Evolutionary conservation across 1,140 invertebrate genomes (phyloP), one percentile per base, ranked within the genome.

Genomic region (Drosophila eugracilis): DNA sequence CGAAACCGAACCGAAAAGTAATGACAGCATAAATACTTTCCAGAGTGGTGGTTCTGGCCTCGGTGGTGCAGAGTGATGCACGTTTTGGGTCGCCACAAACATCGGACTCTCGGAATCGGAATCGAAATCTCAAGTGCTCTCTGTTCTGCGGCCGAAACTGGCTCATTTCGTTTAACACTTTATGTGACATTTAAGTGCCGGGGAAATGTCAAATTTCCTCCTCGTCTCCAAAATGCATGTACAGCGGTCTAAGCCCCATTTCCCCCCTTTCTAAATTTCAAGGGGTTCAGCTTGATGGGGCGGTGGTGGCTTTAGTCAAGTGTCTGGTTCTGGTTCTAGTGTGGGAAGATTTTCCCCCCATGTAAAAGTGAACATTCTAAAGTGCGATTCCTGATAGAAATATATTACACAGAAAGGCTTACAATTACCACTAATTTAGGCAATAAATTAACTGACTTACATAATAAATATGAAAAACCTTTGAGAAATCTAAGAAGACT

Each of bases 141-240:
- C 79, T 74, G 75, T 71, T 62, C 65, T 78, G 80, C 58, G 66
- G 79, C 48, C 58, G 77, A 57, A 78, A 60, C 60, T 75, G 73
- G 70, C 78, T 71, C 81, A 88, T 86, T 86, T 88, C 81, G 85
- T 86, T 86, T 86, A 88, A 86, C 81, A 88, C 81, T 86, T 86
- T 86, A 86, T 86, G 81, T 86, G 81, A 86, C 81, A 86, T 57
- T 83, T 86, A 75, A 86, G 81, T 83, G 81, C 76, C 73, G 74
- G 73, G 77, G 71, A 78, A 78, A 88, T 86, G 81, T 86, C 74
- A 88, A 88, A 88, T 88, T 83, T 81, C 47, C 79, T 86, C 39
- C 55, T 44, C 39, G 59, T 78, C 76, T 75, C 78, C 66, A 55
- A 66, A 86, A 52, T 52, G 47, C 71, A 58, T 75, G 71, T 75